Base-by-base conservation (phyloP, 2,888 invertebrate genomes). In the Choristoneura rosaceana region DNA sequence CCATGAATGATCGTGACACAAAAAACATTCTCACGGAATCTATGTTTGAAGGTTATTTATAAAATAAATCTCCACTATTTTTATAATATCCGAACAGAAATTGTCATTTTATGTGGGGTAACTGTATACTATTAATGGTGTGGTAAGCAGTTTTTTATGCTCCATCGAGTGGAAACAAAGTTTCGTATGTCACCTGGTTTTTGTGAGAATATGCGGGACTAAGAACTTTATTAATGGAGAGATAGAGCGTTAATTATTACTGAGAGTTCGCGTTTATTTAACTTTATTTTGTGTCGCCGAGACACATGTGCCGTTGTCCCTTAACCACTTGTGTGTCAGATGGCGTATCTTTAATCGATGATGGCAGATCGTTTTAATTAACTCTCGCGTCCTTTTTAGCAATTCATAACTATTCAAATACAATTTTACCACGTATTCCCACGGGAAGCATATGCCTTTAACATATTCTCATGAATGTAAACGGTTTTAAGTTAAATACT, bases 101-200 rank as follows among this genome's bases (percentile, higher is more conserved):
- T 79, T 74, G 73, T 76, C 74, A 81, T 81, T 81, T 79, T 77
- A 80, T 70, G 75, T 45, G 15, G 60, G 74, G 91, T 87, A 92
- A 93, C 86, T 76, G 76, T 84, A 92, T 84, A 89, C 85, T 79
- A 73, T 45, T 79, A 67, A 75, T 88, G 75, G 87, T 87, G 87
- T 88, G 90, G 82, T 85, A 85, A 88, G 84, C 86, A 83, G 85
- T 87, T 92, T 92, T 92, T 92, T 90, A 89, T 87, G 93, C 92
- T 93, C 84, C 82, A 87, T 86, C 86, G 83, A 92, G 89, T 89
- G 82, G 90, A 91, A 91, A 88, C 84, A 81, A 77, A 87, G 90
- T 88, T 84, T 93, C 91, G 82, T 83, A 77, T 92, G 84, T 86
- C 93, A 90, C 90, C 88, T 90, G 89, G 81, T 81, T 85, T 82